phyloP scores from a whole-genome alignment of 2,888 invertebrate genomes.

The Cheilosia variabilis region DNA sequence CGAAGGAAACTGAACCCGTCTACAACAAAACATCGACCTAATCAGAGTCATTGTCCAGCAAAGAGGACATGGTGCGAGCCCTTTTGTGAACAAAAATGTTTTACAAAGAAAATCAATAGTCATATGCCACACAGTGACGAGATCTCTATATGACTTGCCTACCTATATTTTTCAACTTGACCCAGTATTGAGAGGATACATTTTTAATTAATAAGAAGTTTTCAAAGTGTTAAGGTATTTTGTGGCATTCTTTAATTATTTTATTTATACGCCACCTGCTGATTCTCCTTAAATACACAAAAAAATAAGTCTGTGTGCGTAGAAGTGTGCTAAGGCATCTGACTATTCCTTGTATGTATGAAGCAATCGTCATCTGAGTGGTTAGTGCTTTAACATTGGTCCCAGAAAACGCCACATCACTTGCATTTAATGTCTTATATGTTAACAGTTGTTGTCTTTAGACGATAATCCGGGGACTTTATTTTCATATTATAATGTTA shows the following conservation, averaged over 20 bases:
- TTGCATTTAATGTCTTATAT: too few species aligned
- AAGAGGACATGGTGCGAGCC: slow-evolving; percentile 46
- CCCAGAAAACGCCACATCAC: too few species aligned
- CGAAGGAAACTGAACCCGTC: slow-evolving; percentile 40
- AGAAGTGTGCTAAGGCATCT: not conserved
- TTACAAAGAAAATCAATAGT: slow-evolving; percentile 66
- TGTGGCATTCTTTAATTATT: not conserved
- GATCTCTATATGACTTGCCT: slow-evolving; percentile 4
- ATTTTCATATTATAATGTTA: too few species aligned
- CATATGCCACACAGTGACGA: slow-evolving; percentile 20
- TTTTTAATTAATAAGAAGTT: slow-evolving; percentile 19
- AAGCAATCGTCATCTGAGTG: too few species aligned
- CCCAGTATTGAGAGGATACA: not conserved
- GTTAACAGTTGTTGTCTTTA: too few species aligned
- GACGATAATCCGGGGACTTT: too few species aligned
- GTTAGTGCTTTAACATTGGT: too few species aligned
- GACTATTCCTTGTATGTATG: too few species aligned
- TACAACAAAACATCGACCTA: slow-evolving; percentile 38
- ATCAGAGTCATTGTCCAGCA: slow-evolving; percentile 66
- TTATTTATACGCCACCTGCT: slow-evolving; percentile 38
- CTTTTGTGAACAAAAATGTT: slow-evolving; percentile 44
- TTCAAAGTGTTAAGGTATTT: slow-evolving; percentile 15
- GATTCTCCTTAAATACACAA: slow-evolving; percentile 32
- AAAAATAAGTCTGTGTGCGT: not conserved
- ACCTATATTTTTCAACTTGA: slow-evolving; percentile 24